Percentiles rank a stretch among this genome's conserved stretches.
Evolutionary conservation across 53 echinoderm and acorn worm species (phyloP).

Genomic region (Paracentrotus lividus): DNA sequence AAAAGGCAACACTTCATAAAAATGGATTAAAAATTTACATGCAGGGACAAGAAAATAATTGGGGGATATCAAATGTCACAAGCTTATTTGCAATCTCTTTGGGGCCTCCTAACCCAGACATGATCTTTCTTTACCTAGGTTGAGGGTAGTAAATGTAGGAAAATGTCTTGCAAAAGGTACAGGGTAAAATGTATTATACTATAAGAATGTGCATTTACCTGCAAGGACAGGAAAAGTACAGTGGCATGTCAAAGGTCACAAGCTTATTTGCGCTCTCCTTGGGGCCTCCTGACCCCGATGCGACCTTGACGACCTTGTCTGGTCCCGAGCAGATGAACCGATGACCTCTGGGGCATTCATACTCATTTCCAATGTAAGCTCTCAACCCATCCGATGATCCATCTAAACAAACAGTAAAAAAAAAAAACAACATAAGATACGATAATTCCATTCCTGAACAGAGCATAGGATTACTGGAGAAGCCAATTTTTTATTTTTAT

Average conservation of each 20-base stretch:
- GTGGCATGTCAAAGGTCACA: constrained; percentile 91
- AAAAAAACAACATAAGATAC: no score
- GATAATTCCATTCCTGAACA: no score
- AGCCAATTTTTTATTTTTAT: no score
- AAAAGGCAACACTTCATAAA: no score
- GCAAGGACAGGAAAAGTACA: constrained; percentile 95
- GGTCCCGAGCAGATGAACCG: constrained; percentile 94
- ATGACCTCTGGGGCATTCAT: constrained; percentile 95
- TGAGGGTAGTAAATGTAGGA: no score
- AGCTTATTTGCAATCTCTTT: constrained; percentile 95
- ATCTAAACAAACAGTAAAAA: background rate
- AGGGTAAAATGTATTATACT: no score
- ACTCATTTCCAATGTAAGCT: constrained; percentile 98
- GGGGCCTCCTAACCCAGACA: constrained; percentile 78
- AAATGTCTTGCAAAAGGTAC: no score
- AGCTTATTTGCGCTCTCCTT: constrained; percentile 95
- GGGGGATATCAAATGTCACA: constrained; percentile 90
- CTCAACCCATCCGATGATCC: constrained; percentile 75
- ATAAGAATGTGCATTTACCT: constrained; percentile 72
- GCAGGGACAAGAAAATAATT: constrained; percentile 94
- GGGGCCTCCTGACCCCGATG: constrained; percentile 78
- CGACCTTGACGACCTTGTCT: constrained; percentile 89
- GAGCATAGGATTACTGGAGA: no score
- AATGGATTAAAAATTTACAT: no score
- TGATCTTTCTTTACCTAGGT: no score